phyloP scores from a whole-genome alignment of 2,888 invertebrate species.

The Operophtera brumata region DNA sequence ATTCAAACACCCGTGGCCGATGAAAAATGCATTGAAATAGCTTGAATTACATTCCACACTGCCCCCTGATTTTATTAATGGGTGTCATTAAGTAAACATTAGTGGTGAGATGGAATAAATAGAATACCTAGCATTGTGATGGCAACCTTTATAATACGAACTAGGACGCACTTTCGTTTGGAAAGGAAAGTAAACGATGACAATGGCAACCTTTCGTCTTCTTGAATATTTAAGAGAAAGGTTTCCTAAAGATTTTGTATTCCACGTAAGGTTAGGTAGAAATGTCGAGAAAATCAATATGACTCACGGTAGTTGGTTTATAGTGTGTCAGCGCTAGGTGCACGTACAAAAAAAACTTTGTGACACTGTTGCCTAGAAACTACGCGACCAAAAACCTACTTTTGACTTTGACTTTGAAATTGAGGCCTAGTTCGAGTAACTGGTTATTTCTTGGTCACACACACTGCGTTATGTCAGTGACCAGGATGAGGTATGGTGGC shows the following conservation, averaged over 20 bases:
- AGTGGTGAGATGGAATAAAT: constrained; percentile 23
- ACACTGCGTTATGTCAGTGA: too few species aligned
- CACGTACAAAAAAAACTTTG: constrained; percentile 29
- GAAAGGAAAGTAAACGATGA: constrained; percentile 65
- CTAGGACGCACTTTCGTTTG: constrained; percentile 69
- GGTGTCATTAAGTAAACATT: constrained; percentile 28
- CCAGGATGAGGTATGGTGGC: too few species aligned
- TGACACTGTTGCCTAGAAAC: constrained; percentile 33
- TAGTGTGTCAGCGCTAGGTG: constrained; percentile 30
- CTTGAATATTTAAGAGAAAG: constrained; percentile 49
- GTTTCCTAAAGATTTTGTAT: constrained; percentile 36
- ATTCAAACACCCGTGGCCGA: constrained; percentile 1
- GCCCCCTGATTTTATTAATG: constrained; percentile 29
- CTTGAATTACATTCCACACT: constrained; percentile 9
- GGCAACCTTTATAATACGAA: constrained; percentile 57
- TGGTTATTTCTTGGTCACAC: too few species aligned
- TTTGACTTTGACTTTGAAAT: too few species aligned
- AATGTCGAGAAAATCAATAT: constrained; percentile 34
- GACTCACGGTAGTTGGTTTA: constrained; percentile 29
- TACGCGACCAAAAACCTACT: constrained; percentile 25
- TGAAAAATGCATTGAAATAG: constrained; percentile 15
- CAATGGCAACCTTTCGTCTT: constrained; percentile 51
- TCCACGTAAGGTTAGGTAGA: constrained; percentile 28
- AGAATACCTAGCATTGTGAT: constrained; percentile 43
- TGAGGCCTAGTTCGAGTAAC: too few species aligned